Percentiles rank a stretch among this genome's conserved stretches.
phyloP scores from a whole-genome alignment of 2,888 invertebrate genomes.

The Scrobipalpa costella region DNA sequence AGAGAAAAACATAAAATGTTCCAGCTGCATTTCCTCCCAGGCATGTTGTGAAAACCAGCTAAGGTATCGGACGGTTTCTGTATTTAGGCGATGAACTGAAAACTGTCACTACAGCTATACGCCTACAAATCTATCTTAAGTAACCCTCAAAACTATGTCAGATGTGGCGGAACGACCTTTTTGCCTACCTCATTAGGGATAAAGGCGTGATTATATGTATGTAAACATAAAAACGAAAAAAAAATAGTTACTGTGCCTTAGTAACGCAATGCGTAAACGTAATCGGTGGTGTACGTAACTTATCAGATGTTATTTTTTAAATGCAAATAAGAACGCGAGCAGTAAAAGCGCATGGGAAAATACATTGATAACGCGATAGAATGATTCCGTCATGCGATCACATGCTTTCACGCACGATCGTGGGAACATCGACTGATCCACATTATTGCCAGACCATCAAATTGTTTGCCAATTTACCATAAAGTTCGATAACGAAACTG shows the following conservation, averaged over 20 bases:
- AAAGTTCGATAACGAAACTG: constrained; percentile 39
- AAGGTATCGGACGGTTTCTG: too few species aligned
- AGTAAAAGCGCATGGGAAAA: constrained; percentile 61
- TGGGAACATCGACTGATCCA: constrained; percentile 64
- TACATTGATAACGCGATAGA: constrained; percentile 62
- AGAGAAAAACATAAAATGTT: too few species aligned
- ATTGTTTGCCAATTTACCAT: constrained; percentile 33
- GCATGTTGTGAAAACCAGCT: too few species aligned
- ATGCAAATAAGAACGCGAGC: constrained; percentile 54
- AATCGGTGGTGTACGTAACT: background rate
- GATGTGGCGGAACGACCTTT: too few species aligned
- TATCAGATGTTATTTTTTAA: constrained; percentile 35
- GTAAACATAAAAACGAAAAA: background rate
- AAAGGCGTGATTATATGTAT: too few species aligned
- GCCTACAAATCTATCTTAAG: too few species aligned
- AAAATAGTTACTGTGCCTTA: background rate
- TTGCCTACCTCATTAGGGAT: too few species aligned
- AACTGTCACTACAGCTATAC: too few species aligned
- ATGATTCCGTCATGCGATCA: constrained; percentile 55
- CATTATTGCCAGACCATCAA: constrained; percentile 39
- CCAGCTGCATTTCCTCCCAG: too few species aligned
- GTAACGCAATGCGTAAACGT: background rate
- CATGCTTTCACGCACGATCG: constrained; percentile 63
- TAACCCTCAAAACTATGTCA: too few species aligned
- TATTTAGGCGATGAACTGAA: too few species aligned